Evolutionary conservation across 2,888 invertebrate genomes (phyloP), one percentile per base, ranked within the genome.

Genomic region (Patella ulyssiponensis): DNA sequence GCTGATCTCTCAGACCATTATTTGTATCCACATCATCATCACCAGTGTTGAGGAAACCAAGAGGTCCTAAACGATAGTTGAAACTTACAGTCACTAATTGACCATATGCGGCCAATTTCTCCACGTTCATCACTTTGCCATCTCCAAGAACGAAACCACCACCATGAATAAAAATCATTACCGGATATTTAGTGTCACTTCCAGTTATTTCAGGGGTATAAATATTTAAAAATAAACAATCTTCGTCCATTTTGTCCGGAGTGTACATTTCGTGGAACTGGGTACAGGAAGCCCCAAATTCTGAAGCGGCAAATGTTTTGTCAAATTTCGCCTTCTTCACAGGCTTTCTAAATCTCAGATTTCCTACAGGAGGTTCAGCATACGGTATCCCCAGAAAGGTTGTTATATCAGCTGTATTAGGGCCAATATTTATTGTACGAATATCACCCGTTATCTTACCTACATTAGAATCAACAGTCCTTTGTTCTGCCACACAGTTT

Each of bases 31-130:
- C 78, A 64, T 80, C 80, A 11, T 76, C 56, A 75, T 84, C 83
- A n/a, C 81, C 80, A 7, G 86, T 81, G n/a, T 83, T 81, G 64
- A 89, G 77, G 77, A 88, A 89, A 27, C 88, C 88, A 9, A 88
- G 78, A 1, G 84, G 76, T 1, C 83, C 82, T 5, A 88, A 69
- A 52, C 88, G 77, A 73, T 87, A 86, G 73, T 88, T 86, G 2
- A 86, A 78, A 7, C 85, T 86, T 0, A 86, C 83, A 3, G 85
- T 81, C 17, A 86, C 77, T 0, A 85, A 79, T 23, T 85, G 75
- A 14, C 81, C 81, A 58, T 80, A 73, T 20, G 78, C 73, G 1
- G 84, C 82, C 3, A 86, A 74, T 27, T 82, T 82, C 71, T 82
- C 81, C 4, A 79, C 84, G 9, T 80, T 81, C 69, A 84, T 83